Evolutionary conservation across 1,140 invertebrate species (phyloP), one percentile per base, ranked within the genome.

Genomic region (Penaeus chinensis): DNA sequence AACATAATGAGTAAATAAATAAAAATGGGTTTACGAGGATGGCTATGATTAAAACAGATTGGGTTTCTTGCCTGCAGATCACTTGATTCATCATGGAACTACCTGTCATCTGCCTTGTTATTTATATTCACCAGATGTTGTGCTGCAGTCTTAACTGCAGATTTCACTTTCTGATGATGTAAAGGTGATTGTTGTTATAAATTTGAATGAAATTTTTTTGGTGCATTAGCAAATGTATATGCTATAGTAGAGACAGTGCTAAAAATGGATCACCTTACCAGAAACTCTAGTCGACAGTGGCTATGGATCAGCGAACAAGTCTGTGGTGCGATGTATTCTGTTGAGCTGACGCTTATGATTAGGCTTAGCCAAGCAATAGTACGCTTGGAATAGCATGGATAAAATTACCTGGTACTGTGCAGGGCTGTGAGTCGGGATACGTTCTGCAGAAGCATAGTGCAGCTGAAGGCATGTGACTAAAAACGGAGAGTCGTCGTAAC

Each of bases 241-340:
- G 69, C 32, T 66, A 22, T 66, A 42, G 47, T 47, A 82, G 37
- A 37, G 65, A 65, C 81, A 66, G 81, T 82, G 63, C 42, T 69
- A 69, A 82, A 82, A 27, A 54, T 32, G 81, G 47, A 78, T 85
- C 83, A 78, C 74, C 61, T 85, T 85, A 60, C 74, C 71, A 27
- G 83, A 85, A 85, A 62, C 81, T 65, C 83, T 85, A 85, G 83
- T 85, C 83, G 83, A 85, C 42, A 37, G 83, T 85, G 83, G 74
- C 61, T 85, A 78, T 85, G 74, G 60, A 78, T 74, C 69, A 62
- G 69, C 27, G 69, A 66, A 63, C 37, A 82, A 47, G 71, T 37
- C 71, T 85, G 61, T 78, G 32, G 74, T 65, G n/a, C 47, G 71
- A 61, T 60, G 74, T 65, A 37, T 78, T 65, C 61, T 85, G 83